Conservation (phyloP, 2,797 vertebrate species). For the Sebastes alutus region DNA sequence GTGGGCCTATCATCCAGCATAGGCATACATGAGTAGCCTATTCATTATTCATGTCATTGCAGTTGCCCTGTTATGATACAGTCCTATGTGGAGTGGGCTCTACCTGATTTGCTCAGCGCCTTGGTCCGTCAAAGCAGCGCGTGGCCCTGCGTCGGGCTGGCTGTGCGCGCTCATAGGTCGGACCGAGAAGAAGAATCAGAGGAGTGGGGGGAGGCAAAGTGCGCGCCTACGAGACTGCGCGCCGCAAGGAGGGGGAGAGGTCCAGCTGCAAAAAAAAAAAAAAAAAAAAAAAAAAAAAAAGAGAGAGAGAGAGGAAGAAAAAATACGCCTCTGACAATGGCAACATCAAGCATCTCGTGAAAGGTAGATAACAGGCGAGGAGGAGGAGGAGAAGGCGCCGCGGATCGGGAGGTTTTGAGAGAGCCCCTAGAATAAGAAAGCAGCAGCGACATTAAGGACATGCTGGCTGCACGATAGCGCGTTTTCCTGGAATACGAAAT, state of each 20-base stretch:
- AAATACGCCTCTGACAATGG: conserved; percentile 79
- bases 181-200: conserved; percentile 76
- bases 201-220: conserved; percentile 64
- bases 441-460: conserved; percentile 54
- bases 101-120: conserved; percentile 79
- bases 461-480: conserved; percentile 67
- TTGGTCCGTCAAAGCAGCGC: conserved; percentile 72
- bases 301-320: background rate
- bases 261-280: conserved; percentile 78
- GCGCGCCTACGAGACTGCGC: conserved; percentile 81
- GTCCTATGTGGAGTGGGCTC: conserved; percentile 73
- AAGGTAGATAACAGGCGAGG: conserved; percentile 54
- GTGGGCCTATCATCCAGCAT: conserved; percentile 64
- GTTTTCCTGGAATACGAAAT: conserved; percentile 80
- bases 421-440: too few species aligned
- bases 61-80: conserved; percentile 80
- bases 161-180: conserved; percentile 89
- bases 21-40: conserved; percentile 66
- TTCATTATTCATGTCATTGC: conserved; percentile 82
- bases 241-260: conserved; percentile 78
- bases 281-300: conserved; percentile 22
- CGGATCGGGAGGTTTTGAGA: conserved; percentile 62
- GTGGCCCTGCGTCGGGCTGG: conserved; percentile 79
- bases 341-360: conserved; percentile 79
- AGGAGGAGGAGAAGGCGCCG: conserved; percentile 51